Percentiles rank a stretch among this genome's conserved stretches.
Evolutionary conservation across 2,888 invertebrate species (phyloP).

Genomic region (Catocala nupta): DNA sequence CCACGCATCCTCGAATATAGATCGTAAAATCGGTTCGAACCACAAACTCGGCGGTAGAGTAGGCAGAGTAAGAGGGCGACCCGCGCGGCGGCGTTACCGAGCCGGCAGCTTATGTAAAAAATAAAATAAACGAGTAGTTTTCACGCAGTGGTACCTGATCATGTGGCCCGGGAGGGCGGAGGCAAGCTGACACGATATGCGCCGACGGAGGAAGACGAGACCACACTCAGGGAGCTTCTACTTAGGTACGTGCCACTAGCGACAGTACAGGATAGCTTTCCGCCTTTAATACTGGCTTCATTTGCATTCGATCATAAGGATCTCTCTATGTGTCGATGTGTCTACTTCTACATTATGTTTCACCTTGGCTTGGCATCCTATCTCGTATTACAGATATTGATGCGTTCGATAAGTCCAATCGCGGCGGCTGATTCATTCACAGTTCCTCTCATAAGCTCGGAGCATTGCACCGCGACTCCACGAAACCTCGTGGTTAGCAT

Average conservation of each 20-base stretch:
- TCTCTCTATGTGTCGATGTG: conserved; percentile 69
- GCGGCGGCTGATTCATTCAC: conserved; percentile 69
- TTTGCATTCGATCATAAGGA: conserved; percentile 70
- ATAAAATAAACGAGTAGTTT: conserved; percentile 79
- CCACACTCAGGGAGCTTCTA: conserved; percentile 97
- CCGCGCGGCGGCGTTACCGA: neutral
- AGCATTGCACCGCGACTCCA: conserved; percentile 60
- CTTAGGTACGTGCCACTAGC: conserved; percentile 91
- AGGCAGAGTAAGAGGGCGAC: conserved; percentile 5
- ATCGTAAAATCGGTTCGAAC: conserved; percentile 13
- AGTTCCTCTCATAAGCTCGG: conserved; percentile 68
- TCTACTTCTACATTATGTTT: conserved; percentile 60
- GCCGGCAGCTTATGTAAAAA: conserved; percentile 29
- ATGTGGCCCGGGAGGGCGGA: conserved; percentile 87
- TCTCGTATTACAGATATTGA: conserved; percentile 84
- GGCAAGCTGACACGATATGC: conserved; percentile 92
- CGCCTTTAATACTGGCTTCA: conserved; percentile 81
- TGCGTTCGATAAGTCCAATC: conserved; percentile 60
- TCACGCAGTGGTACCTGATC: conserved; percentile 85
- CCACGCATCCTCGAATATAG: conserved; percentile 45
- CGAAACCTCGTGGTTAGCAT: conserved; percentile 63
- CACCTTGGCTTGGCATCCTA: conserved; percentile 79
- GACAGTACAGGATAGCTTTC: conserved; percentile 73
- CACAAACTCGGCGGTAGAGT: conserved; percentile 40
- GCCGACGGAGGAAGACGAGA: conserved; percentile 96